Evolutionary conservation across 2,888 invertebrate genomes (phyloP).

Genomic region (Oxyscelio sp.): DNA sequence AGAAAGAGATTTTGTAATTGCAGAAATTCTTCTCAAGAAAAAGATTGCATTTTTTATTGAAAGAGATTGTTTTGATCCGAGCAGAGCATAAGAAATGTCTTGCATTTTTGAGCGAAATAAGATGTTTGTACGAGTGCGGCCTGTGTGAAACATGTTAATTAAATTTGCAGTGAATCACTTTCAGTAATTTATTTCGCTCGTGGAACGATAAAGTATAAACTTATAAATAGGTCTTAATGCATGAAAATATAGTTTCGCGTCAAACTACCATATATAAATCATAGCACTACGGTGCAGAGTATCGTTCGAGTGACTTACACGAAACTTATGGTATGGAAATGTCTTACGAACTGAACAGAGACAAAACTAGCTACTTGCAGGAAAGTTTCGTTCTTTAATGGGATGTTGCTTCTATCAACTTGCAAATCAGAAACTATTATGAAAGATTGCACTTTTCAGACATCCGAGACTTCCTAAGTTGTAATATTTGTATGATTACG

Average conservation of each 20-base stretch:
- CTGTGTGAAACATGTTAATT: slow-evolving; percentile 38
- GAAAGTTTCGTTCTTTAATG: slow-evolving; percentile 60
- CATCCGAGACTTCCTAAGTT: slow-evolving; percentile 1
- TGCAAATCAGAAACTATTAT: slow-evolving; percentile 48
- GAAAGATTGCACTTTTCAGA: slow-evolving; percentile 43
- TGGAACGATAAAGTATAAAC: slow-evolving; percentile 23
- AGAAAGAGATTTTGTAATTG: too few species aligned
- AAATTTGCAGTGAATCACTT: slow-evolving; percentile 40
- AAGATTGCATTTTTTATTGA: too few species aligned
- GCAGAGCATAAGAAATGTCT: too few species aligned
- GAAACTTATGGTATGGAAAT: slow-evolving; percentile 37
- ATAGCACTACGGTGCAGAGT: slow-evolving; percentile 36
- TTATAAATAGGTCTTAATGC: slow-evolving; percentile 51
- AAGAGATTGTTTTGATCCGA: too few species aligned
- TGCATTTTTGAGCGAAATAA: too few species aligned
- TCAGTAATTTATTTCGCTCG: slow-evolving; percentile 29
- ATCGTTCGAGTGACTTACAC: slow-evolving; percentile 60
- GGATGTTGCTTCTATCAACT: slow-evolving; percentile 32
- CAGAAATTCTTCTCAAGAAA: too few species aligned
- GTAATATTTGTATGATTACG: background rate
- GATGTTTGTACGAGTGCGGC: too few species aligned
- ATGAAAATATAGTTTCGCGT: slow-evolving; percentile 45
- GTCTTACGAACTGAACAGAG: slow-evolving; percentile 40
- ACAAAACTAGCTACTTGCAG: slow-evolving; percentile 46
- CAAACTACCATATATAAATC: slow-evolving; percentile 54